Conservation (phyloP, 2,113 vertebrate species). For the Tichodroma muraria region DNA sequence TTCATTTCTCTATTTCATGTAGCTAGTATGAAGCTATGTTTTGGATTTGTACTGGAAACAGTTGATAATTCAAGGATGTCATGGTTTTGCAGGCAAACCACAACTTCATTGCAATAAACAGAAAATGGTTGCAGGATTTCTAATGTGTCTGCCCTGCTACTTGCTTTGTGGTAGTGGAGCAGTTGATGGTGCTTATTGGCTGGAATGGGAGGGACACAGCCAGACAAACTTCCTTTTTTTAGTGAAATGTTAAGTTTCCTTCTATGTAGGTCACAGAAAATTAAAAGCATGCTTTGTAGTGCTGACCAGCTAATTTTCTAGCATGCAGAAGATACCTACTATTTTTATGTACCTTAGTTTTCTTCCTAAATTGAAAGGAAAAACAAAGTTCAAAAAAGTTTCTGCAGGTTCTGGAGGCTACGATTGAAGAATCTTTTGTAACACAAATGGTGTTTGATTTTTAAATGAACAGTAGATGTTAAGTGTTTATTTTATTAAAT, state of each 20-base stretch:
- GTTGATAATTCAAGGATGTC: background rate
- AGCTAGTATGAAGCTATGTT: rapidly evolving
- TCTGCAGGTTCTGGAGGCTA: background rate
- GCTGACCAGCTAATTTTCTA: background rate
- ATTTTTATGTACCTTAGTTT: background rate
- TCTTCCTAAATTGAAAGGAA: background rate
- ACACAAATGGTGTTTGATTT: background rate
- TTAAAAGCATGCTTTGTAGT: background rate
- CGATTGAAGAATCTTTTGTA: background rate
- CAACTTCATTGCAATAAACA: background rate
- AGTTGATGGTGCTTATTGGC: background rate
- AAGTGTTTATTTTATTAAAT: background rate
- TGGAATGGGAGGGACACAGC: background rate
- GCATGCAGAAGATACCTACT: background rate
- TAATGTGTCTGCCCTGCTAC: background rate
- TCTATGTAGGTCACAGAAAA: background rate
- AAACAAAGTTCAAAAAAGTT: background rate
- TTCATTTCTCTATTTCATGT: background rate
- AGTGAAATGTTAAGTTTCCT: background rate
- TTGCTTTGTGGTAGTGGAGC: background rate
- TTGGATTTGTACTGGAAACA: background rate
- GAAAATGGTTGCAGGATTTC: background rate
- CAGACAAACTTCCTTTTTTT: background rate
- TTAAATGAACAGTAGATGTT: background rate
- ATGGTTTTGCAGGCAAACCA: background rate